Evolutionary conservation across 1,140 invertebrate genomes (phyloP).

Genomic region (Drosophila carrolli): DNA sequence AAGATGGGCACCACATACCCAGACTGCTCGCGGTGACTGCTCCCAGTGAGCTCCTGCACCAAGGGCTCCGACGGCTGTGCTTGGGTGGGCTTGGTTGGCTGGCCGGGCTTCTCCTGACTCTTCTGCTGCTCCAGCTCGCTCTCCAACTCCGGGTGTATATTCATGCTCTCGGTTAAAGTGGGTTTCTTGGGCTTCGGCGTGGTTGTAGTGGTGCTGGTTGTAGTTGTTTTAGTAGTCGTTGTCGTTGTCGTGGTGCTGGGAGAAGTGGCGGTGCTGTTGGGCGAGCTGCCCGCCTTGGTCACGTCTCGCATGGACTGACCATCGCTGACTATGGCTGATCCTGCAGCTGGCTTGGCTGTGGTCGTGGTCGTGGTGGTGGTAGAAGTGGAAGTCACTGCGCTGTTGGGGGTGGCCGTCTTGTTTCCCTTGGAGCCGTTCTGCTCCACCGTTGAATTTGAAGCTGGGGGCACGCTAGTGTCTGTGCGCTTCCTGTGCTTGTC

Average conservation of each 20-base stretch:
- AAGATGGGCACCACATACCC: conserved; percentile 86
- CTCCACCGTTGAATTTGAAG: neutral
- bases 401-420: neutral
- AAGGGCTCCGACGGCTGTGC: conserved; percentile 27
- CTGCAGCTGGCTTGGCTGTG: conserved; percentile 4
- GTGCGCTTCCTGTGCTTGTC: conserved; percentile 21
- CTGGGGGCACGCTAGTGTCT: conserved; percentile 8
- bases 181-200: conserved; percentile 72
- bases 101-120: conserved; percentile 1
- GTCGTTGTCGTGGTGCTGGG: conserved; percentile 31
- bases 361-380: neutral
- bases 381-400: neutral
- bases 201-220: conserved; percentile 45
- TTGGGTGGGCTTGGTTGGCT: neutral
- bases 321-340: conserved; percentile 27
- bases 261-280: neutral
- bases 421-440: neutral
- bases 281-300: neutral
- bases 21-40: conserved; percentile 5
- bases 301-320: conserved; percentile 22
- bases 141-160: conserved; percentile 34
- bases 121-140: conserved; percentile 23
- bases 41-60: conserved; percentile 58
- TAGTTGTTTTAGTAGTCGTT: conserved; percentile 35
- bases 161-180: conserved; percentile 44